phyloP scores from a whole-genome alignment of 2,113 vertebrate genomes.

The Epinephelus fuscoguttatus region DNA sequence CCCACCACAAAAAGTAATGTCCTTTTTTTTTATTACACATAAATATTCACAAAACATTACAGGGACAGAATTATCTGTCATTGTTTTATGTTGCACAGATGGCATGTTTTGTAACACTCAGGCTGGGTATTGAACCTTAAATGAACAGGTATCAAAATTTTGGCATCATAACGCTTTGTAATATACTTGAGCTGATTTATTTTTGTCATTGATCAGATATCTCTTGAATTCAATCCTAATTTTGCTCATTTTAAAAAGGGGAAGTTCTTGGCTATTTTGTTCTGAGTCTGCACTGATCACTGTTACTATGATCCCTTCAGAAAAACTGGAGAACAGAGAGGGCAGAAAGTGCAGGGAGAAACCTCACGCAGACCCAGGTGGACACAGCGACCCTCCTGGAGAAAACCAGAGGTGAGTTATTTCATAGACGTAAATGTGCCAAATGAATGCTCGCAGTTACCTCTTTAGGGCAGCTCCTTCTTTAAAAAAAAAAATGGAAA shows the following conservation, averaged over 20 bases:
- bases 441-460: background rate
- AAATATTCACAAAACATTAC: background rate
- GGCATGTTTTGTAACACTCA: background rate
- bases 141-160: no score
- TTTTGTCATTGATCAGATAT: no score
- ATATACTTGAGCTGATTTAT: no score
- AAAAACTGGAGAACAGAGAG: slow-evolving; percentile 34
- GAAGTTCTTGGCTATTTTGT: background rate
- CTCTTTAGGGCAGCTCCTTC: background rate
- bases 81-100: background rate
- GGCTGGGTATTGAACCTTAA: background rate
- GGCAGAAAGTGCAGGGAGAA: background rate
- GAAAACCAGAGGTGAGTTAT: slow-evolving; percentile 53
- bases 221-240: no score
- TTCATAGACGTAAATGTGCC: background rate
- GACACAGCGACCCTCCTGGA: background rate
- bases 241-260: background rate
- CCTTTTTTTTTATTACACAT: background rate
- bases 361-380: slow-evolving; percentile 16
- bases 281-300: background rate
- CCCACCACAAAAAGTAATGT: slow-evolving; percentile 24
- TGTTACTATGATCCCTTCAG: slow-evolving; percentile 21
- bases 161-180: no score
- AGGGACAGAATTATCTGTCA: fast-evolving
- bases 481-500: background rate